A percentile compares a stretch with the other conserved stretches of the same genome.
Evolutionary conservation across 2,113 vertebrate genomes (phyloP).

Genomic region (Cettia cetti): DNA sequence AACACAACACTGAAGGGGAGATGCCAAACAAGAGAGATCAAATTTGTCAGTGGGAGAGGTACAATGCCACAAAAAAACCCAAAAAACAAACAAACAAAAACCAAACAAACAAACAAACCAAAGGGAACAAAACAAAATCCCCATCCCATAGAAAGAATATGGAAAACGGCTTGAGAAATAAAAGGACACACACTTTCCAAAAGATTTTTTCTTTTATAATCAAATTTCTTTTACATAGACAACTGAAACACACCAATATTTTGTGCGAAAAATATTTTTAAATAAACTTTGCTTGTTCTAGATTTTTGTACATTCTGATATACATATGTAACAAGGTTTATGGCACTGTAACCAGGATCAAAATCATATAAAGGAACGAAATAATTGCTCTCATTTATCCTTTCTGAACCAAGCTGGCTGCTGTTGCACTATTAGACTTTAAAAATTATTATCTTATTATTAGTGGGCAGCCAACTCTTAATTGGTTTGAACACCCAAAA

Average conservation of each 20-base stretch:
- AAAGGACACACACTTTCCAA: slow-evolving; percentile 59
- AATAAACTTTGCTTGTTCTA: slow-evolving; percentile 75
- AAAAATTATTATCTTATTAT: slow-evolving; percentile 65
- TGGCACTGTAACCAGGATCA: slow-evolving; percentile 81
- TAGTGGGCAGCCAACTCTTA: slow-evolving; percentile 74
- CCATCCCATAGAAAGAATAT: background rate
- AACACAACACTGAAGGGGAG: background rate
- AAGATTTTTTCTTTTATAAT: slow-evolving; percentile 79
- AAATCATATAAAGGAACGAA: slow-evolving; percentile 66
- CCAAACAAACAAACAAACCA: background rate
- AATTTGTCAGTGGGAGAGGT: background rate
- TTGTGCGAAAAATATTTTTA: slow-evolving; percentile 84
- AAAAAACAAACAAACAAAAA: background rate
- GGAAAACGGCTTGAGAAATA: slow-evolving; percentile 30
- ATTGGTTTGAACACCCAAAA: slow-evolving; percentile 79
- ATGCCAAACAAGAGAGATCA: background rate
- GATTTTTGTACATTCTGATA: slow-evolving; percentile 79
- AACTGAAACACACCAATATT: slow-evolving; percentile 77
- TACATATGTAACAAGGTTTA: slow-evolving; percentile 84
- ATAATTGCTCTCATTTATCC: slow-evolving; percentile 57
- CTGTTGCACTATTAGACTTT: slow-evolving; percentile 59
- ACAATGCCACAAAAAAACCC: background rate
- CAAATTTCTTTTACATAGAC: slow-evolving; percentile 76
- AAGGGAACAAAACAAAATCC: background rate
- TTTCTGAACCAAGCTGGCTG: slow-evolving; percentile 73